These are phyloP conservation scores for Leptopilina boulardi DNA, from an alignment of 1,140 invertebrate species.

Conservation along the genomic window DNA sequence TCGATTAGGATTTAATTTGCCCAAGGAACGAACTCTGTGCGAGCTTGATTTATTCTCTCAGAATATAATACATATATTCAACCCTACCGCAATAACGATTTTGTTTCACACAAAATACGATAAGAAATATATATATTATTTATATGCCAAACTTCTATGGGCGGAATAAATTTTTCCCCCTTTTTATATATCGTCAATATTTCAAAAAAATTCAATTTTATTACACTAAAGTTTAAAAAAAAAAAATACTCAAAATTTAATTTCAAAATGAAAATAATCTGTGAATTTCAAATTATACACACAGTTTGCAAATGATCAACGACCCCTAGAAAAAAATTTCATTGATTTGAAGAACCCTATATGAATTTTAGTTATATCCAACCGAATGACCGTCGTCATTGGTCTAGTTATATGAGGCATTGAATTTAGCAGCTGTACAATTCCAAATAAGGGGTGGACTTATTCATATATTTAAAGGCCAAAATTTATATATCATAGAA, in stretches of 20 bases:
- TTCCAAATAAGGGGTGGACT: not conserved
- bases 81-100: not conserved
- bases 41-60: slow-evolving; percentile 44
- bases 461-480: slow-evolving; percentile 5
- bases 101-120: not conserved
- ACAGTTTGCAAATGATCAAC: slow-evolving; percentile 7
- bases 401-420: slow-evolving; percentile 42
- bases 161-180: not conserved
- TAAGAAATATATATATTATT: not conserved
- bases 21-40: slow-evolving; percentile 22
- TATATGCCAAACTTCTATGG: not conserved
- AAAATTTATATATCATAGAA: not conserved
- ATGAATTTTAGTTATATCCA: slow-evolving; percentile 20
- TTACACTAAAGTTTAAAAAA: too few relatives aligned
- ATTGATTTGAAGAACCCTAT: slow-evolving; percentile 29
- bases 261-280: too few relatives aligned
- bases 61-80: slow-evolving; percentile 1
- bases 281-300: too few relatives aligned
- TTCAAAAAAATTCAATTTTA: not conserved
- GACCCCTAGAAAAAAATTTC: slow-evolving; percentile 13
- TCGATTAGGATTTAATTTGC: slow-evolving; percentile 47
- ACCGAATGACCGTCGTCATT: not conserved
- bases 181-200: not conserved
- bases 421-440: slow-evolving; percentile 58
- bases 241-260: slow-evolving; percentile 24